Percentiles rank a stretch among this genome's conserved stretches.
These are phyloP conservation scores for Polylopha cassiicola DNA, from an alignment of 2,888 invertebrate genomes.

Conservation along the genomic window DNA sequence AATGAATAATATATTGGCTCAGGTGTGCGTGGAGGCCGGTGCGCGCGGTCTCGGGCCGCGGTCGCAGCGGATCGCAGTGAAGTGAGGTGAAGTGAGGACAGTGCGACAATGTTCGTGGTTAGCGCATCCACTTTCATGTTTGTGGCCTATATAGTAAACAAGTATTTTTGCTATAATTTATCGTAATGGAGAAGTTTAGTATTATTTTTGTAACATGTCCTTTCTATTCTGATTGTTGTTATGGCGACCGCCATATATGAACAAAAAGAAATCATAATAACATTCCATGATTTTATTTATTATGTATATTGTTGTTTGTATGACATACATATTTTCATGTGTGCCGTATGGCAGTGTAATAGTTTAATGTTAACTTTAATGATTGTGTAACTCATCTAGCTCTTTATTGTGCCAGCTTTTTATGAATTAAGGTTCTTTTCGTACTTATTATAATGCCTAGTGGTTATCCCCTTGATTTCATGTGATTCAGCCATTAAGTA, in stretches of 20 bases:
- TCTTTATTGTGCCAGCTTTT: constrained; percentile 76
- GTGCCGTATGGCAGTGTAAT: constrained; percentile 55
- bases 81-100: too few species aligned
- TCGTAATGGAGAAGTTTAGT: constrained; percentile 56
- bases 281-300: constrained; percentile 77
- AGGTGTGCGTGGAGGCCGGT: constrained; percentile 1
- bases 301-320: constrained; percentile 70
- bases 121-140: constrained; percentile 21
- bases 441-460: constrained; percentile 62
- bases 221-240: constrained; percentile 45
- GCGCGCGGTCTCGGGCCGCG: not conserved
- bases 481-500: constrained; percentile 62
- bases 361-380: constrained; percentile 56
- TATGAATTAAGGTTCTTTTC: constrained; percentile 67
- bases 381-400: constrained; percentile 66
- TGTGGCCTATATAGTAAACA: constrained; percentile 47
- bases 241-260: constrained; percentile 43
- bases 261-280: constrained; percentile 61
- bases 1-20: not conserved
- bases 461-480: constrained; percentile 63
- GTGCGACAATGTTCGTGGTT: constrained; percentile 25
- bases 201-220: constrained; percentile 63
- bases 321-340: constrained; percentile 74
- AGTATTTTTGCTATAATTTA: constrained; percentile 77
- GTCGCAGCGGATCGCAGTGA: too few species aligned